Percentiles rank a stretch among this genome's conserved stretches.
These are phyloP conservation scores for Trigoniulus corallinus DNA, from an alignment of 1,140 invertebrate species.

Conservation along the genomic window DNA sequence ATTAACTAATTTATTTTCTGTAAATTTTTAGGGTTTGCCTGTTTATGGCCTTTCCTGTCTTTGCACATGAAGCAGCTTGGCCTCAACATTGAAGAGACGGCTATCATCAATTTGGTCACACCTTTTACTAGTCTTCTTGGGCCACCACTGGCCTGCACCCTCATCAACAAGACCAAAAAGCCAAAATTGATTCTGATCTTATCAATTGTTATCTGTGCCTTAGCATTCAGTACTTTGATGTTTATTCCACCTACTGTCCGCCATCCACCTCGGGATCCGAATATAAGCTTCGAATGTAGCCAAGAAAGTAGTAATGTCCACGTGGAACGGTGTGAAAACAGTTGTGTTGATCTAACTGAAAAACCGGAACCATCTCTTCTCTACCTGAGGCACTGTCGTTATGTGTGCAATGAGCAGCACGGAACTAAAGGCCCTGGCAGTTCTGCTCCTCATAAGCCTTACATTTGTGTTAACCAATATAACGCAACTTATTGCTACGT, in stretches of 20 bases:
- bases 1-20: too few relatives aligned
- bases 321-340: not conserved
- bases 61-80: constrained; percentile 77
- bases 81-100: constrained; percentile 61
- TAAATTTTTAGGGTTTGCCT: constrained; percentile 55
- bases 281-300: not conserved
- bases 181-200: not conserved
- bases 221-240: constrained; percentile 13
- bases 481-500: not conserved
- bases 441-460: not conserved
- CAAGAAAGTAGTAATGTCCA: not conserved
- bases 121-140: constrained; percentile 63
- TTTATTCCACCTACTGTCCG: constrained; percentile 14
- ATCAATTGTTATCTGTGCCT: constrained; percentile 2
- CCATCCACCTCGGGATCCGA: not conserved
- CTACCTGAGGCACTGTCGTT: not conserved
- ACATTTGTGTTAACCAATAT: not conserved
- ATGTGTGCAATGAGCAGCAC: not conserved
- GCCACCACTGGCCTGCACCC: constrained; percentile 37
- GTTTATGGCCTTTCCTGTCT: constrained; percentile 57
- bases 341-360: not conserved
- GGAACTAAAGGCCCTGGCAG: not conserved
- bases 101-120: constrained; percentile 61
- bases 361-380: not conserved
- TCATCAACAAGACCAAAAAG: not conserved